Evolutionary conservation across 2,888 invertebrate species (phyloP), one percentile per base, ranked within the genome.

Genomic region (Eupithecia abbreviata): DNA sequence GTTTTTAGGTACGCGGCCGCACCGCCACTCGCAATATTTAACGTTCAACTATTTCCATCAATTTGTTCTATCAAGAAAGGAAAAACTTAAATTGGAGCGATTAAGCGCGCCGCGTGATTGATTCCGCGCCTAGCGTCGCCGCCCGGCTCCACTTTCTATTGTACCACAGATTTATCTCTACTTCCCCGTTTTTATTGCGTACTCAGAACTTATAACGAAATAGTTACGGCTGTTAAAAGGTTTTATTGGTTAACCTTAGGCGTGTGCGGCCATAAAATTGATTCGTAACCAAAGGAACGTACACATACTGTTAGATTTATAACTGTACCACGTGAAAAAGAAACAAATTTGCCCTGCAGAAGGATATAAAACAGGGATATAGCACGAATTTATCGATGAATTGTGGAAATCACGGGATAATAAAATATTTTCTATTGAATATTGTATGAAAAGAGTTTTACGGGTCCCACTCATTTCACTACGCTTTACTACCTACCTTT

Each of bases 211-310:
- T 92, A 93, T 93, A 94, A 94, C 92, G 92, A 94, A 94, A 94
- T 94, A 94, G 93, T 93, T 92, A 93, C 93, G 93, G 91, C 93
- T 94, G 94, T 94, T 94, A 94, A 94, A 93, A 93, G 94, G 92
- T 95, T 95, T 95, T 95, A 95, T 94, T 93, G 93, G 95, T 93
- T 93, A 93, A 93, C 94, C 93, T 95, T 95, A 91, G 92, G 91
- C 90, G 91, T 92, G 90, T 91, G 92, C 90, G 92, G 92, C 90
- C 91, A 93, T 95, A 94, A 95, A 95, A 95, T 93, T 91, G 91
- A 93, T 95, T 93, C 94, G 91, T 90, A 91, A 92, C 93, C 91
- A 91, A 92, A 93, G 92, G 89, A 91, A 90, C 91, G 92, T 91
- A 92, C 92, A 90, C 91, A 90, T 91, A 89, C 87, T 87, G 88